Evolutionary conservation across 1,140 invertebrate genomes (phyloP).

Genomic region (Apis laboriosa): DNA sequence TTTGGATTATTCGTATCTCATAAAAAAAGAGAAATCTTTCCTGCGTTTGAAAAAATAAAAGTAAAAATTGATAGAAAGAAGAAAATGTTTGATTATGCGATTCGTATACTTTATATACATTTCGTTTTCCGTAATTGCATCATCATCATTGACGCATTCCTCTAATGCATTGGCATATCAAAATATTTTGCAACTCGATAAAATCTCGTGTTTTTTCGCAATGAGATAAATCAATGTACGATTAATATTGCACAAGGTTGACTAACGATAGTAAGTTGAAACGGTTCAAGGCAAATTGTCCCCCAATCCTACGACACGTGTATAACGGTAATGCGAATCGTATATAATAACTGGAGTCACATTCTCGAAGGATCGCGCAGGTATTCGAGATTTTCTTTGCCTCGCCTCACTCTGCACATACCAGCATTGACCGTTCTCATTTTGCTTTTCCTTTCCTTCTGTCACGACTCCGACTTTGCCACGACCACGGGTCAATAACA

Average conservation of each 20-base stretch:
- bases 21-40: too few species aligned
- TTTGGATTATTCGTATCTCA: too few species aligned
- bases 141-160: slow-evolving; percentile 2
- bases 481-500: slow-evolving; percentile 26
- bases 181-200: slow-evolving; percentile 23
- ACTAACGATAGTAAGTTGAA: neutral
- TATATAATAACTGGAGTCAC: slow-evolving; percentile 27
- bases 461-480: neutral
- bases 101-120: neutral
- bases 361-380: slow-evolving; percentile 2
- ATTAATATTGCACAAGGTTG: neutral
- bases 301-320: neutral
- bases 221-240: slow-evolving; percentile 1
- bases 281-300: slow-evolving; percentile 12
- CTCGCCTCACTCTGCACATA: neutral
- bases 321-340: slow-evolving; percentile 25
- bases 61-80: neutral
- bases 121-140: slow-evolving; percentile 11
- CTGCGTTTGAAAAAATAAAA: neutral
- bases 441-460: slow-evolving; percentile 45
- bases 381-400: slow-evolving; percentile 34
- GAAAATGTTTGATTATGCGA: neutral
- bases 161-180: neutral
- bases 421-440: neutral
- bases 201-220: neutral